Evolutionary conservation across 2,113 vertebrate genomes (phyloP), one percentile per base, ranked within the genome.

Genomic region (Protomyctophum bolini): DNA sequence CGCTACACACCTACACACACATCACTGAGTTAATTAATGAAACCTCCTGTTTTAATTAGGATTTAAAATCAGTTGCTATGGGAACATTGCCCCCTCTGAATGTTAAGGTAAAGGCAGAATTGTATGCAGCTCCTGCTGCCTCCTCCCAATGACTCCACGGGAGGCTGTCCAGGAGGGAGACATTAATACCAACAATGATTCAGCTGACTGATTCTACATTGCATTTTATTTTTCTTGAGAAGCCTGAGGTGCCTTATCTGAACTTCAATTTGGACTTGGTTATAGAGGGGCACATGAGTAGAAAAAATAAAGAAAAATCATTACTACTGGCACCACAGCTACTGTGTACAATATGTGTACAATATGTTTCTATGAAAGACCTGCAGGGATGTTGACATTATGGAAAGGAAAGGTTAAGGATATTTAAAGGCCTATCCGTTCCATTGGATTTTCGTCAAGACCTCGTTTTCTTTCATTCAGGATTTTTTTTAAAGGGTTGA

Each of bases 21-120:
- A 67, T 7, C 15, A 41, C 58, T 77, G 77, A 71, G 77, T 86
- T 90, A 90, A 91, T 92, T 91, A 91, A 89, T 90, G 90, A 83
- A 88, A 89, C 86, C 87, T 83, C 80, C 82, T 66, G 83, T 85
- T 89, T 91, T 91, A 89, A 93, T 91, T 85, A 90, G 81, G 80
- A 89, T 87, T 89, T 76, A 88, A 41, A 83, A 90, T 91, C 87
- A 85, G 91, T 90, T 92, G 87, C 87, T 68, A 86, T 86, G 88
- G 90, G 80, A 93, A 93, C 84, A 75, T 86, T 87, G 85, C 77
- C 79, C 84, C 81, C 70, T 86, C 58, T 66, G 66, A 87, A 70
- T 84, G 72, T 82, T 73, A 79, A 85, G 86, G 89, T 88, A 89
- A 83, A 86, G 77, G 64, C 83, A 59, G 67, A 63, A 46, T 12